Percentiles rank a stretch among this genome's conserved stretches.
Evolutionary conservation across 2,888 invertebrate species (phyloP).

Genomic region (Pollenia labialis): DNA sequence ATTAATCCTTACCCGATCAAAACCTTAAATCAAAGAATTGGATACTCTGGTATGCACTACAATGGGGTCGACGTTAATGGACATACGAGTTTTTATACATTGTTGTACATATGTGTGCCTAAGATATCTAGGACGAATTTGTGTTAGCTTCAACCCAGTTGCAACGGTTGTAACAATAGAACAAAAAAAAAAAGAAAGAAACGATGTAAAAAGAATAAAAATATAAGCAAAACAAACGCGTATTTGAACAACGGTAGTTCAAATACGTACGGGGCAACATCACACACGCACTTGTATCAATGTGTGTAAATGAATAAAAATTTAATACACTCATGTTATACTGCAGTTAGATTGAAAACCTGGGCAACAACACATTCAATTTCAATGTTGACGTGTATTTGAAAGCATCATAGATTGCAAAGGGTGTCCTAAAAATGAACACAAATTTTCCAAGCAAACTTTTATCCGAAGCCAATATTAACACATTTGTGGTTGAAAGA

Average conservation of each 20-base stretch:
- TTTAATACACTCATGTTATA: slow-evolving; percentile 48
- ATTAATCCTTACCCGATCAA: too few relatives aligned
- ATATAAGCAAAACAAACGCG: slow-evolving; percentile 32
- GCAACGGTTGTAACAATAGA: slow-evolving; percentile 27
- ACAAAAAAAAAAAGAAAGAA: slow-evolving; percentile 23
- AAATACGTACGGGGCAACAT: not conserved
- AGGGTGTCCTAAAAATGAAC: not conserved
- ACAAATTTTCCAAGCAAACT: not conserved
- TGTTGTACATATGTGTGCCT: not conserved
- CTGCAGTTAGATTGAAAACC: slow-evolving; percentile 60
- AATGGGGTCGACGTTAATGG: slow-evolving; percentile 59
- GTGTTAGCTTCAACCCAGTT: slow-evolving; percentile 25
- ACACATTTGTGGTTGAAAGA: too few relatives aligned
- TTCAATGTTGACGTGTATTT: slow-evolving; percentile 49
- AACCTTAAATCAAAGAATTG: too few relatives aligned
- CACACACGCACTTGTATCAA: not conserved
- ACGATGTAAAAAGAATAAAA: slow-evolving; percentile 14
- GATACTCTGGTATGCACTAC: not conserved
- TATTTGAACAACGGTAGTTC: slow-evolving; percentile 29
- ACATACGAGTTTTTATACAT: slow-evolving; percentile 18
- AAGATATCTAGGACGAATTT: not conserved
- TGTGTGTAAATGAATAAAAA: slow-evolving; percentile 38
- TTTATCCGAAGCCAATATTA: too few relatives aligned
- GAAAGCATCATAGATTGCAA: not conserved
- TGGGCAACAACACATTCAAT: slow-evolving; percentile 56